Conservation (phyloP, 2,888 invertebrate genomes). For the Adineta ricciae region DNA sequence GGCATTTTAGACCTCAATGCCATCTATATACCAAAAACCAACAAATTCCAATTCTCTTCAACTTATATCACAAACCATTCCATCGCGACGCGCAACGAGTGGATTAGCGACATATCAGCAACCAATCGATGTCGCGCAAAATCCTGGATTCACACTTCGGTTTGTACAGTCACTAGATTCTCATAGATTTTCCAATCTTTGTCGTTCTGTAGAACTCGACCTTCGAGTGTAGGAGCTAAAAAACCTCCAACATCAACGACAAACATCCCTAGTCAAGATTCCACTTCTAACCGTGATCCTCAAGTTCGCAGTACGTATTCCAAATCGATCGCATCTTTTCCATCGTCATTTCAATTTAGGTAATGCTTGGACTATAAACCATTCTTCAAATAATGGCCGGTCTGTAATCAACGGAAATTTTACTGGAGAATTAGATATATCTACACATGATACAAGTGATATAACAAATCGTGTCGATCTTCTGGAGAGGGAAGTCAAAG, state of each 20-base stretch:
- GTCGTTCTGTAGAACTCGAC: background rate
- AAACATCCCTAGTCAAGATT: background rate
- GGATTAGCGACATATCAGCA: background rate
- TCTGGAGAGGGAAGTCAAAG: constrained; percentile 28
- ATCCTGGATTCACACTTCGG: background rate
- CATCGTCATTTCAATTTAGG: background rate
- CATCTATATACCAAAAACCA: background rate
- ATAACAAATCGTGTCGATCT: constrained; percentile 26
- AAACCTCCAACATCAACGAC: background rate
- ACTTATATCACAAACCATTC: background rate
- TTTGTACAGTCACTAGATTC: background rate
- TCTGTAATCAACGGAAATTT: background rate
- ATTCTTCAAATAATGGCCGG: background rate
- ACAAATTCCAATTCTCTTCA: background rate
- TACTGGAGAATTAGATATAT: constrained; percentile 23
- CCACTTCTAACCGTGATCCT: background rate
- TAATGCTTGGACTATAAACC: constrained; percentile 22
- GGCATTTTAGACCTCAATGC: constrained; percentile 5
- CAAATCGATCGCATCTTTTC: background rate
- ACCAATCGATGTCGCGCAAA: background rate
- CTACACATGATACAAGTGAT: constrained; percentile 23
- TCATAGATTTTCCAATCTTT: too few relatives aligned
- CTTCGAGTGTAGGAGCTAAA: background rate
- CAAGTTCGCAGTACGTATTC: background rate
- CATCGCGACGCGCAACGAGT: background rate